Percentiles rank a stretch among this genome's conserved stretches.
These are phyloP conservation scores for Atta colombica DNA, from an alignment of 1,140 invertebrate genomes.

Conservation along the genomic window DNA sequence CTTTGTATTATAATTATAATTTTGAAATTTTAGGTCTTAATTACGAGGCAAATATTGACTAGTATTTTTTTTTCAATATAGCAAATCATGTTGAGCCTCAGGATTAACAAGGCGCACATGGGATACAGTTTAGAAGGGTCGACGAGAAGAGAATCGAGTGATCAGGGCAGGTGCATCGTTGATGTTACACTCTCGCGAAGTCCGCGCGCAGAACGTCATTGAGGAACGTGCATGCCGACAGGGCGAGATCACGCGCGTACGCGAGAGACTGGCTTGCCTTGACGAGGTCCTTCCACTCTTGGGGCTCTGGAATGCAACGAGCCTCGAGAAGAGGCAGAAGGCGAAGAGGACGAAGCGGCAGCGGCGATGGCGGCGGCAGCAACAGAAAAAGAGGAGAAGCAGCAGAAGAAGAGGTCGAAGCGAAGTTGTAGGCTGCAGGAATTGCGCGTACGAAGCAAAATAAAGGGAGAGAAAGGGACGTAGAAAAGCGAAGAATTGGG, in stretches of 20 bases:
- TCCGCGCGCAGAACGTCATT: constrained; percentile 73
- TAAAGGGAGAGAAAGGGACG: constrained; percentile 20
- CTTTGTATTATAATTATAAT: not conserved
- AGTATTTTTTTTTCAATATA: not conserved
- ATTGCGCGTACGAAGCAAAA: constrained; percentile 32
- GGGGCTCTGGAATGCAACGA: constrained; percentile 79
- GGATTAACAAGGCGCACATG: constrained; percentile 43
- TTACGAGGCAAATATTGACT: not conserved
- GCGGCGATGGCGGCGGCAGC: not conserved
- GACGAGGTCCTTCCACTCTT: constrained; percentile 86
- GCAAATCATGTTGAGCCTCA: not conserved
- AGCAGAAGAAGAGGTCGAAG: constrained; percentile 55
- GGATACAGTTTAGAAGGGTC: constrained; percentile 20
- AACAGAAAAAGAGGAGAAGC: constrained; percentile 41
- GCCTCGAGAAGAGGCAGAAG: constrained; percentile 10
- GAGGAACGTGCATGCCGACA: constrained; percentile 71
- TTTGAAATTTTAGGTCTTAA: not conserved
- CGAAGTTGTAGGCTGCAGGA: constrained; percentile 43
- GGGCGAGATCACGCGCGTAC: constrained; percentile 63
- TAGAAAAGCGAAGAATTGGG: constrained; percentile 64
- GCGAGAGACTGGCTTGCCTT: constrained; percentile 84
- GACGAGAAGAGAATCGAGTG: constrained; percentile 43
- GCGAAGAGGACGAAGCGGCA: constrained; percentile 36
- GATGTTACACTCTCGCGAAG: constrained; percentile 47
- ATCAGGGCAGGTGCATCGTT: constrained; percentile 59